Conservation (phyloP, 2,113 vertebrate species). For the Motacilla tschutschensis region DNA sequence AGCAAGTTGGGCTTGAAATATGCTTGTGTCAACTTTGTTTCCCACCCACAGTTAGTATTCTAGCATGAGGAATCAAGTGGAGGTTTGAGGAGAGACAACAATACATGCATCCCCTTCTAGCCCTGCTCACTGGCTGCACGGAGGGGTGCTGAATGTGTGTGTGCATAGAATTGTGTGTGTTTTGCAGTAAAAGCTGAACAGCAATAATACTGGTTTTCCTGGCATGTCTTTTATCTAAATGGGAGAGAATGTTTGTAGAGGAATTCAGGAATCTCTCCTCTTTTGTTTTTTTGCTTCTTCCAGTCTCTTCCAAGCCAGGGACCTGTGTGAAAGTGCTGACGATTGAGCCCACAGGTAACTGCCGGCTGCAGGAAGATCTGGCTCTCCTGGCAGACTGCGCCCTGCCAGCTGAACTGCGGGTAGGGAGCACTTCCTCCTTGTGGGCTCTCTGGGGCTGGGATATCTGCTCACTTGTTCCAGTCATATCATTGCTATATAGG, state of each 20-base stretch:
- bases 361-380: slow-evolving; percentile 88
- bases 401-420: slow-evolving; percentile 85
- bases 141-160: not conserved
- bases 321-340: slow-evolving; percentile 94
- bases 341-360: slow-evolving; percentile 82
- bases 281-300: slow-evolving; percentile 12
- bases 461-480: not conserved
- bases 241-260: not conserved
- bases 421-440: slow-evolving; percentile 59
- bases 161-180: not conserved
- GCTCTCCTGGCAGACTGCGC: slow-evolving; percentile 89
- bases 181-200: not conserved
- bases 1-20: not conserved
- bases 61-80: not conserved
- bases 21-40: not conserved
- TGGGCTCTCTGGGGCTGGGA: not conserved
- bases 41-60: not conserved
- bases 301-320: slow-evolving; percentile 94
- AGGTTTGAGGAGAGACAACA: not conserved
- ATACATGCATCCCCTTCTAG: not conserved
- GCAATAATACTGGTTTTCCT: not conserved
- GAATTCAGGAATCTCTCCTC: slow-evolving; percentile 36
- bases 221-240: not conserved
- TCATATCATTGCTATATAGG: not conserved
- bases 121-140: not conserved